phyloP scores from a whole-genome alignment of 2,888 invertebrate genomes.

The Nesidiocoris tenuis region DNA sequence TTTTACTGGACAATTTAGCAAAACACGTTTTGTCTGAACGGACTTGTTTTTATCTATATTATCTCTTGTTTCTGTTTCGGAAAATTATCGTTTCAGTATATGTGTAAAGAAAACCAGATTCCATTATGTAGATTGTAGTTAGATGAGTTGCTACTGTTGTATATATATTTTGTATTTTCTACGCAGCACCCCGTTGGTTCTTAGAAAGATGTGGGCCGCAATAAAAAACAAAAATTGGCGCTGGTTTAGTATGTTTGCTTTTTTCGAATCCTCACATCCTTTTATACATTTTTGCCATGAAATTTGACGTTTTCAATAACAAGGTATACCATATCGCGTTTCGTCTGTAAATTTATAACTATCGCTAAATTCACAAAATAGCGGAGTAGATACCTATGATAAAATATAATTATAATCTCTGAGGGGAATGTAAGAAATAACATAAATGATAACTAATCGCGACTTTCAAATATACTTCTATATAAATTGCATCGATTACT shows the following conservation, averaged over 20 bases:
- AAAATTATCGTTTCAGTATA: slow-evolving; percentile 23
- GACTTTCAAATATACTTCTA: too few relatives aligned
- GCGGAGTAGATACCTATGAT: too few relatives aligned
- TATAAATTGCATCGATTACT: too few relatives aligned
- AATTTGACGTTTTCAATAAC: too few relatives aligned
- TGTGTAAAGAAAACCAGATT: slow-evolving; percentile 33
- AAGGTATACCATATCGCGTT: too few relatives aligned
- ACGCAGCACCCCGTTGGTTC: slow-evolving; percentile 47
- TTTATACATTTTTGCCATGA: too few relatives aligned
- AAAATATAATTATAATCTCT: too few relatives aligned
- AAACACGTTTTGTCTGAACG: neutral
- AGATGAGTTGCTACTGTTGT: slow-evolving; percentile 44
- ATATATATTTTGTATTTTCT: slow-evolving; percentile 48
- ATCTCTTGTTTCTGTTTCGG: slow-evolving; percentile 14
- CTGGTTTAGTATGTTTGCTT: neutral
- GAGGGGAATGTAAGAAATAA: too few relatives aligned
- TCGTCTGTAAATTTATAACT: too few relatives aligned
- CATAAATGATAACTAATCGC: too few relatives aligned
- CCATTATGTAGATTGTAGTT: slow-evolving; percentile 41
- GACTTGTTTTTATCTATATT: neutral
- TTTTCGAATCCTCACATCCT: neutral
- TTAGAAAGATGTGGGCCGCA: slow-evolving; percentile 46
- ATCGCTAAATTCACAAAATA: too few relatives aligned
- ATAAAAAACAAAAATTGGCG: slow-evolving; percentile 41
- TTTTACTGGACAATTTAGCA: slow-evolving; percentile 7